Evolutionary conservation across 2,797 vertebrate species (phyloP), one percentile per base, ranked within the genome.

Genomic region (Cetoscarus ocellatus): DNA sequence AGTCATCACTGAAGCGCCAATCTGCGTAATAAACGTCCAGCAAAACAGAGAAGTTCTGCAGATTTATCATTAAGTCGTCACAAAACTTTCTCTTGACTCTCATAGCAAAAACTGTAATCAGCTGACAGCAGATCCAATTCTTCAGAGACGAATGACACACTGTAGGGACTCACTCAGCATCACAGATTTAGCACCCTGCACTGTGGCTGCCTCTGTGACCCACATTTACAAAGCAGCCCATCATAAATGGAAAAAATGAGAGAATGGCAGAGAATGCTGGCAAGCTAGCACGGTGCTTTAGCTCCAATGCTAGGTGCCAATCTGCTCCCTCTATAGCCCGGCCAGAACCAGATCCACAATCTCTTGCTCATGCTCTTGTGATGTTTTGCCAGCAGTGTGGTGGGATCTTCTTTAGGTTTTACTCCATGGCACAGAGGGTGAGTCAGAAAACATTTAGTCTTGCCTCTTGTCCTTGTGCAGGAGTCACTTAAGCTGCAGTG

Each of bases 1-100:
- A 34, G 65, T 63, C 62, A 60, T 69, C 66, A 60, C 9, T 42
- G 48, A 74, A 43, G 66, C 74, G 56, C 53, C 58, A 48, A 73
- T 52, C 68, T 15, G 44, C 44, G 51, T 27, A 11, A 10, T 42
- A 36, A 63, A 39, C 15, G 47, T 8, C 48, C 9, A n/a, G 3
- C 4, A 52, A 40, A 47, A 57, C 38, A 66, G 15, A 5, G 10
- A 34, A 6, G 4, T 42, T 43, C 52, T 27, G 17, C 7, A 55
- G 27, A 67, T 61, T 73, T 38, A 61, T 59, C 47, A 34, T 53
- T 18, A 71, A 15, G 12, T 14, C 15, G 34, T 34, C 13, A 14
- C 42, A 61, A 12, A 39, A 14, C n/a, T 7, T 44, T 34, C 19
- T 19, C 35, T 18, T 7, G 9, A 18, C 52, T 6, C 39, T 53